Base-by-base conservation (phyloP, 2,797 vertebrate species). In the Enoplosus armatus region DNA sequence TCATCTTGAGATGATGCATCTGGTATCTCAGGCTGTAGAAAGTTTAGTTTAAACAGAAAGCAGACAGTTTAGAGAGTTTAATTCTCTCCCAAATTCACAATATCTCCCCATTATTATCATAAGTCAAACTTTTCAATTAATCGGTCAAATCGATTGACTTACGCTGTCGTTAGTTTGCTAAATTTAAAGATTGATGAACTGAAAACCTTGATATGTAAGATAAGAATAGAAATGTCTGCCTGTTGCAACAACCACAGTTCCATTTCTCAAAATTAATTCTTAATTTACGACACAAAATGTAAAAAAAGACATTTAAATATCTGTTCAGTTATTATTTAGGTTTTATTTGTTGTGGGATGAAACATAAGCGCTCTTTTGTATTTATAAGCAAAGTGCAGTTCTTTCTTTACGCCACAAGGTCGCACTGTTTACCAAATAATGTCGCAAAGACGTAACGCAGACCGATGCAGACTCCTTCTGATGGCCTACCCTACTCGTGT, bases 401-500 rank as follows among this genome's bases (percentile, higher is more conserved):
- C 53, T 14, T 20, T 8, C 2, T 35, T 51, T 0, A 24, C 4
- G 54, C 87, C 92, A n/a, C 72, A 51, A 53, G 89, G 87, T 67
- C 1, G 81, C 78, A n/a, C 63, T 89, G 73, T 90, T 89, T 4
- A 66, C 74, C 60, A 80, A 15, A 20, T 27, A 37, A 60, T 69
- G 76, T 50, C 14, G 24, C 24, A 35, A 39, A 14, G 55, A 27
- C 26, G 1, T 0, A 2, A 8, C 0, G 35, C 33, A n/a, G 39
- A 7, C 27, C 6, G 15, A 26, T 8, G 29, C 35, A 56, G 48
- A 20, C 3, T 59, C 37, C 51, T n/a, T 18, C 26, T 37, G 33
- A 29, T 7, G 61, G 6, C 45, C 18, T n/a, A 5, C 14, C 9
- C 24, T 3, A 2, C n/a, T n/a, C 43, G 2, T n/a, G 22, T n/a